These are phyloP conservation scores for Andrena flavipes DNA, from an alignment of 2,888 invertebrate genomes.

Conservation along the genomic window DNA sequence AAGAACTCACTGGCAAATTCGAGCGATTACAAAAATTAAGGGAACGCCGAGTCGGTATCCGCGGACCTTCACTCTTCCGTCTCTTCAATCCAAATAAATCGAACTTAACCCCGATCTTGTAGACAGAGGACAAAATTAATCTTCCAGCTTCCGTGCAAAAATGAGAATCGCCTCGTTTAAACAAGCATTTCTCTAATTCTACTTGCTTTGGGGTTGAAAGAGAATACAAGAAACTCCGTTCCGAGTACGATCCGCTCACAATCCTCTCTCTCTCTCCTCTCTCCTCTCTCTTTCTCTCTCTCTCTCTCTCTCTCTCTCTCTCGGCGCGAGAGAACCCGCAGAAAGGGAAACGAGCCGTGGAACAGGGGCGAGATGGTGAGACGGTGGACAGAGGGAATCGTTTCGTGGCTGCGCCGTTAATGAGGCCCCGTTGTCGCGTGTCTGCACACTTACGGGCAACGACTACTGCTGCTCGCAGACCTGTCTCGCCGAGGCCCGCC, in stretches of 20 bases:
- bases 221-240: conserved; percentile 5
- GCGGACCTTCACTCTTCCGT: too few relatives aligned
- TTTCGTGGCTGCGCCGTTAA: conserved; percentile 59
- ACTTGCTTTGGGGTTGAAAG: too few relatives aligned
- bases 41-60: conserved; percentile 4
- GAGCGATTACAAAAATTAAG: conserved; percentile 36
- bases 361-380: not conserved
- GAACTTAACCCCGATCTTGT: too few relatives aligned
- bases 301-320: not conserved
- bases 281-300: not conserved
- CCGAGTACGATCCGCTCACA: not conserved
- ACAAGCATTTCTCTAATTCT: too few relatives aligned
- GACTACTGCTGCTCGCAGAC: conserved; percentile 45
- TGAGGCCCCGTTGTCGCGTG: conserved; percentile 51
- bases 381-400: conserved; percentile 39
- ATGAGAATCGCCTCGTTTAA: too few relatives aligned
- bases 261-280: not conserved
- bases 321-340: not conserved
- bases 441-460: conserved; percentile 44
- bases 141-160: too few relatives aligned
- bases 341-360: not conserved
- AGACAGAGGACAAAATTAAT: not conserved
- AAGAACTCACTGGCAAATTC: conserved; percentile 14
- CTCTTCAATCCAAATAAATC: too few relatives aligned
- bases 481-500: conserved; percentile 39